Evolutionary conservation across 2,797 vertebrate genomes (phyloP), one percentile per base, ranked within the genome.

Genomic region (Alcedo quadribrachys): DNA sequence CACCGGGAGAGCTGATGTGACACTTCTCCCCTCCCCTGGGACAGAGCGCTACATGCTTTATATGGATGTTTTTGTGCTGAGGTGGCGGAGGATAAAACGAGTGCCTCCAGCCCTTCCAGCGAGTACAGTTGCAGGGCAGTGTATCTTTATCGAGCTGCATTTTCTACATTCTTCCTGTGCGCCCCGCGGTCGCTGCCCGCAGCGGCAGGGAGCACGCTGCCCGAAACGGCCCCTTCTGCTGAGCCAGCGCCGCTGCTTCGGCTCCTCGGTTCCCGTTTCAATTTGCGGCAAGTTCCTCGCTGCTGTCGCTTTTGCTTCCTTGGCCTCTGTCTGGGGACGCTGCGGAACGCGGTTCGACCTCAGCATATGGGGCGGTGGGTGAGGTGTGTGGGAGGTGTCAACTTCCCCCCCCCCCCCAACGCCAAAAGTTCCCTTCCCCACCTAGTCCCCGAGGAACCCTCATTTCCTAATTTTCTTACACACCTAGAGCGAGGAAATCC

Each of bases 401-500:
- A 93, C 94, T 82, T 85, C 79, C 50, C 65, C 10, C 33, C 71
- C 71, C 12, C 0, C 65, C 11, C 22, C 71, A 68, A 14, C 0
- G 45, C 74, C 58, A 54, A 66, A 70, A 80, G 53, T 68, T 85
- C 77, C 91, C 62, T 92, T 67, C 79, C 67, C 73, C 81, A 80
- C 95, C 94, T 84, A 80, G 65, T 95, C 93, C 87, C 94, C 2
- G 5, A 81, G 92, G 95, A 97, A 15, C 70, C 48, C 55, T 76
- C 81, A 70, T 92, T 94, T 95, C 92, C 95, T 89, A 92, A 87
- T 89, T 87, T 80, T 87, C 5, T 2, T 32, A 61, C 40, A 63
- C 90, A 89, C 96, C 93, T 94, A 91, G 80, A 93, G 94, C 87
- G 65, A 88, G 91, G 88, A 92, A 94, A 96, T 95, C 94, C 95